phyloP scores from a whole-genome alignment of 2,888 invertebrate genomes.

The Baronia brevicornis region DNA sequence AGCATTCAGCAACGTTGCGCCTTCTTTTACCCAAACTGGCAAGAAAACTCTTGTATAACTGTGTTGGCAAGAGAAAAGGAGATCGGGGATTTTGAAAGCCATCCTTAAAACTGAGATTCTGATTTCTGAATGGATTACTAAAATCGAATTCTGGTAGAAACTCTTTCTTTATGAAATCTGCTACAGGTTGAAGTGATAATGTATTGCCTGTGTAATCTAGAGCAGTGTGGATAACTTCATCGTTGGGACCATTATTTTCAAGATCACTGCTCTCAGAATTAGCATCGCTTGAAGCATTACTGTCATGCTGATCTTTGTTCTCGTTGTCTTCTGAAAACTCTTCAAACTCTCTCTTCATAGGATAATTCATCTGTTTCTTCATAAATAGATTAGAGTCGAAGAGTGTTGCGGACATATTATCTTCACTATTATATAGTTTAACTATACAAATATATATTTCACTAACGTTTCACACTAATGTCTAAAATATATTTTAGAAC shows the following conservation, averaged over 20 bases:
- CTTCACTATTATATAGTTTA: constrained; percentile 41
- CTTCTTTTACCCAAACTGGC: constrained; percentile 76
- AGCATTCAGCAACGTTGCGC: constrained; percentile 62
- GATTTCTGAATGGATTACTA: constrained; percentile 59
- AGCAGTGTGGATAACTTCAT: constrained; percentile 41
- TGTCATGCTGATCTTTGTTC: constrained; percentile 52
- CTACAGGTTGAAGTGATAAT: constrained; percentile 56
- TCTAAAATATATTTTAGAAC: constrained; percentile 56
- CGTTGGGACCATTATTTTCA: constrained; percentile 53
- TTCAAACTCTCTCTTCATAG: constrained; percentile 65
- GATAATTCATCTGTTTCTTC: constrained; percentile 58
- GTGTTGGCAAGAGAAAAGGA: constrained; percentile 82
- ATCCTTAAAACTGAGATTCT: constrained; percentile 57
- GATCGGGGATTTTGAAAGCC: constrained; percentile 50
- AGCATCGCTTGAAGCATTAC: constrained; percentile 51
- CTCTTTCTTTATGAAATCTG: constrained; percentile 70
- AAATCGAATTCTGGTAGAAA: constrained; percentile 66
- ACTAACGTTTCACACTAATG: constrained; percentile 39
- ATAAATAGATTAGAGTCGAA: constrained; percentile 55
- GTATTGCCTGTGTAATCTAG: constrained; percentile 61
- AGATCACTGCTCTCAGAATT: constrained; percentile 63
- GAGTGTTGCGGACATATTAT: constrained; percentile 60
- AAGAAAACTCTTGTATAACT: constrained; percentile 86
- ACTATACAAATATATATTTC: constrained; percentile 33
- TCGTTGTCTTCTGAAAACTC: constrained; percentile 44